These are phyloP conservation scores for Deilephila elpenor DNA, from an alignment of 2,888 invertebrate species.

Conservation along the genomic window DNA sequence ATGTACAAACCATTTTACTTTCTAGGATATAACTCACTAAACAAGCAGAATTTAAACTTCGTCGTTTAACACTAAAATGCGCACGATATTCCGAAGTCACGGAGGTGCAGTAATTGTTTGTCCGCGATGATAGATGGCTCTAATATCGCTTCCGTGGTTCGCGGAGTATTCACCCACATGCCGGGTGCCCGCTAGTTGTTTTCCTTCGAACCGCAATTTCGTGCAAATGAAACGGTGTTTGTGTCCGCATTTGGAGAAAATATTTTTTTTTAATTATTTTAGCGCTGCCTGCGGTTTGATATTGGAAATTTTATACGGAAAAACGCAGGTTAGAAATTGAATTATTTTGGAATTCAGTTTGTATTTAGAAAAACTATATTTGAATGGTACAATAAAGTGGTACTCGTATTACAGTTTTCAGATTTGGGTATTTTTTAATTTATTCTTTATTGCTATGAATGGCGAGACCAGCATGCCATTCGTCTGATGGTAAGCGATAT, in stretches of 20 bases:
- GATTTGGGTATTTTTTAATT: no score
- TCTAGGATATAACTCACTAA: background rate
- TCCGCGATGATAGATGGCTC: conserved; percentile 36
- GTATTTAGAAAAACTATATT: background rate
- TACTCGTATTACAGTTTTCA: background rate
- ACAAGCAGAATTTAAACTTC: background rate
- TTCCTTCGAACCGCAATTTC: conserved; percentile 33
- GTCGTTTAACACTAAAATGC: background rate
- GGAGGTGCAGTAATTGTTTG: conserved; percentile 3
- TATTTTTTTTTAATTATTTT: conserved; percentile 17
- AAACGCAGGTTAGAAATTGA: background rate
- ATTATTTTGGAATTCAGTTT: no score
- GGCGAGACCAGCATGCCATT: no score
- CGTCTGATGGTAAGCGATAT: no score
- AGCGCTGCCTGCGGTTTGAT: background rate
- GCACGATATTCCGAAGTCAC: background rate
- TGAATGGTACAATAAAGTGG: background rate
- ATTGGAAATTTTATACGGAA: background rate
- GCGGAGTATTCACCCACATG: background rate
- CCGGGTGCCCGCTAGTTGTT: conserved; percentile 26
- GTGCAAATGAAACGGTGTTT: conserved; percentile 36
- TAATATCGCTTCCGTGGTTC: conserved; percentile 23
- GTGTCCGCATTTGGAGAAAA: background rate
- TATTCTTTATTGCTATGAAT: no score
- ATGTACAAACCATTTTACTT: no score